Evolutionary conservation across 92 coral and sea anemone species (phyloP), one percentile per base, ranked within the genome.

Genomic region (Porites evermanni): DNA sequence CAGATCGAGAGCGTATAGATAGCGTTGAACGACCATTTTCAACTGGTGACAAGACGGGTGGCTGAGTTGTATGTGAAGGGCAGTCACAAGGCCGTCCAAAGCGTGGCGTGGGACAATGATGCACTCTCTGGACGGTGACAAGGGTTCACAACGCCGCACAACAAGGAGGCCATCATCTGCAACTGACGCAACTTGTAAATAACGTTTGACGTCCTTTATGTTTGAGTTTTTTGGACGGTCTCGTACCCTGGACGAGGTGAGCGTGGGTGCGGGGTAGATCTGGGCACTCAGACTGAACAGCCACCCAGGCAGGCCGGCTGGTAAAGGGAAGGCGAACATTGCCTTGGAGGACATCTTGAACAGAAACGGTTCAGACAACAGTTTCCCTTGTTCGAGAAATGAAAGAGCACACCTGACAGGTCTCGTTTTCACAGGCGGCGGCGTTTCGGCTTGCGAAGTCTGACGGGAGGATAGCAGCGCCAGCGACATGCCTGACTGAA

Each of bases 381-480:
- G 91, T 86, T 8, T 76, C 79, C 53, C 50, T 24, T 73, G 84
- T 11, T 26, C 84, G 38, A 2, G 67, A 64, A 13, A 78, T 32
- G 70, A 86, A 89, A 24, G 89, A 54, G 81, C 93, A 89, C 29
- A 92, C 77, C 68, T 87, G 91, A 61, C 88, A 93, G 78, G 82
- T 53, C 32, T 64, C 66, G 54, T 90, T 58, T 0, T 78, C 84
- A 72, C 93, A 92, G 12, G 81, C 52, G 54, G 70, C 60, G 18
- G 88, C 90, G 72, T 90, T 90, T 38, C 81, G 84, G 85, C 88
- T 86, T 6, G 90, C 83, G 50, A 87, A 91, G 83, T 91, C 94
- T 52, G 89, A 91, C 17, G 78, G 94, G 21, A 91, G 79, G 71
- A 87, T 77, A 52, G 91, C 84, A 18, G 91, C 14, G 60, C 92